Evolutionary conservation across 2,888 invertebrate species (phyloP).

Genomic region (Pammene aurita): DNA sequence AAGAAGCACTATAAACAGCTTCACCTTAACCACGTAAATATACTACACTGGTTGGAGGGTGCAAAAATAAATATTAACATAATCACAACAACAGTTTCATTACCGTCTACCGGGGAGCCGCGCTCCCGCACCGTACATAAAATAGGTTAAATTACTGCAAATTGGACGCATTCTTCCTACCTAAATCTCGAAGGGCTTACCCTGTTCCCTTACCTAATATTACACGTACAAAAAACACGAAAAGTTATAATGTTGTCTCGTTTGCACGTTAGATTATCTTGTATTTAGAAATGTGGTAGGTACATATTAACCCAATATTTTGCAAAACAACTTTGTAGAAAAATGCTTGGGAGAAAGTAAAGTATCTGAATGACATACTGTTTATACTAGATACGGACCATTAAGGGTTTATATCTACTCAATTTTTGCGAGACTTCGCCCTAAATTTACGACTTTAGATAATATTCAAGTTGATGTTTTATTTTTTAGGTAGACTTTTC

Average conservation of each 20-base stretch:
- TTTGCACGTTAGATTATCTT: slow-evolving; percentile 16
- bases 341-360: slow-evolving; percentile 5
- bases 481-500: background rate
- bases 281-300: slow-evolving; percentile 7
- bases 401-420: slow-evolving; percentile 4
- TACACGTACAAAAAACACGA: slow-evolving; percentile 58
- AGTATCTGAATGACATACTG: background rate
- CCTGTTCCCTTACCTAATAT: slow-evolving; percentile 60
- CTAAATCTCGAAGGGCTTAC: slow-evolving; percentile 55
- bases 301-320: slow-evolving; percentile 2
- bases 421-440: slow-evolving; percentile 2
- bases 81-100: slow-evolving; percentile 34
- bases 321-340: slow-evolving; percentile 2
- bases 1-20: too few relatives aligned
- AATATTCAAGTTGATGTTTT: background rate
- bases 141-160: slow-evolving; percentile 66
- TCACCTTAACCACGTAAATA: background rate
- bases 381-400: background rate
- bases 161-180: slow-evolving; percentile 59
- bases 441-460: slow-evolving; percentile 13
- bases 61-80: slow-evolving; percentile 36
- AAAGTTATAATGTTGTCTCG: slow-evolving; percentile 44
- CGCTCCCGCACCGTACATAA: slow-evolving; percentile 44
- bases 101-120: slow-evolving; percentile 12
- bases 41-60: slow-evolving; percentile 5